Base-by-base conservation (phyloP, 2,888 invertebrate species). In the Drosophila tanythrix region DNA sequence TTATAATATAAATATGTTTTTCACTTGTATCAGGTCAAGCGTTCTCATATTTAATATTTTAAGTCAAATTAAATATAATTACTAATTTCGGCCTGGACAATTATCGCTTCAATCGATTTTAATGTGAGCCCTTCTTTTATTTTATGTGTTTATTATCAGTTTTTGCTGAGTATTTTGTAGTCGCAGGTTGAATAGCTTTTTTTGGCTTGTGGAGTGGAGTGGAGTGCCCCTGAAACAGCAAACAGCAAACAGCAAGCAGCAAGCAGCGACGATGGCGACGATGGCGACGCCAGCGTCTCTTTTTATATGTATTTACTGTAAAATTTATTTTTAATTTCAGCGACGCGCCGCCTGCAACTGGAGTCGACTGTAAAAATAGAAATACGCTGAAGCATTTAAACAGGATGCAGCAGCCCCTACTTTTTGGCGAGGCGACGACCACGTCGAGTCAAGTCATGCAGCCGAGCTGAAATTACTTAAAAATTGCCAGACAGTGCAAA, bases 281-380 rank as follows among this genome's bases (percentile, higher is more conserved):
- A 35, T 18, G 36, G 43, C 43, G 53, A 63, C 46, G 63, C 59
- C 58, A 72, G 70, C 77, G 79, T 88, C 71, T 68, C 74, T 74
- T 89, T 89, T 85, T 85, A 88, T 85, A 80, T 90, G 83, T 90
- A 90, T 86, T 86, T 90, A 86, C 88, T 90, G 89, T 86, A 89
- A 90, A 86, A 86, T 86, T 88, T 90, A 90, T 90, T 86, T 86
- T 90, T 86, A 90, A 86, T 86, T 86, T 90, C 75, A 88, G 76
- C 81, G 86, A 89, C 75, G 74, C 78, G 81, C 56, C 69, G 67
- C 75, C 70, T 79, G 69, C 74, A 69, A 55, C 72, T 64, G 71
- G 65, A 70, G 72, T 63, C 62, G 69, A 76, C 71, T 70, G 66
- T 56, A 64, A 50, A 60, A 62, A 62, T 48, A 53, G 31, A 58